A percentile compares a stretch with the other conserved stretches of the same genome.
Evolutionary conservation across 2,888 invertebrate species (phyloP).

Genomic region (Stenodera caucasica): DNA sequence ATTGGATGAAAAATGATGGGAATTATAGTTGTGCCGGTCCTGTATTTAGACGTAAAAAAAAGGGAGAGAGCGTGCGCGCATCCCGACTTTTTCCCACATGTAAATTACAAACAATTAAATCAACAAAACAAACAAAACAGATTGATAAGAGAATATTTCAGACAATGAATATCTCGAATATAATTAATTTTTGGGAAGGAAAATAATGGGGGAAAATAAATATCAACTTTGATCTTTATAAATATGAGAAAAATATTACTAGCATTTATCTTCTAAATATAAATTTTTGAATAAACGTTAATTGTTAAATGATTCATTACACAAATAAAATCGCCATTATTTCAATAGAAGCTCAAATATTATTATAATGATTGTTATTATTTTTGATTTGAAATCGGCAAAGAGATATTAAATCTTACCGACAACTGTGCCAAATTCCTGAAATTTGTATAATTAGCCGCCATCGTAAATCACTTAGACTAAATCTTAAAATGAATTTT

Average conservation of each 20-base stretch:
- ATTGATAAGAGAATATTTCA: background rate
- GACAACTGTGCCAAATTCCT: conserved; percentile 6
- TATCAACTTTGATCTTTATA: conserved; percentile 11
- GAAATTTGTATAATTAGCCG: conserved; percentile 11
- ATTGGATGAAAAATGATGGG: conserved; percentile 39
- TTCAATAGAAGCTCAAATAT: background rate
- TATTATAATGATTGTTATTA: background rate
- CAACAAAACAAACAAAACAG: conserved; percentile 12
- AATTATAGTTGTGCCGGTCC: conserved; percentile 26
- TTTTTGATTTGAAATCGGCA: too few species aligned
- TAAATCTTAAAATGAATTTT: background rate
- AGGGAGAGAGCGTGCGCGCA: conserved; percentile 33
- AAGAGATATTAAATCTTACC: background rate
- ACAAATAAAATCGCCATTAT: background rate
- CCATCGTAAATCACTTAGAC: background rate
- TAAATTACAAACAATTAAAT: background rate
- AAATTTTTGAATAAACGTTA: background rate
- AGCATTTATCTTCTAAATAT: conserved; percentile 3
- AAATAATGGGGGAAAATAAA: conserved; percentile 19
- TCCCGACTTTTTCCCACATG: conserved; percentile 20
- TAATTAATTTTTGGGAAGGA: too few species aligned
- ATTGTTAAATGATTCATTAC: background rate
- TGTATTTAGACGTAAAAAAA: conserved; percentile 26
- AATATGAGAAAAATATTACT: background rate
- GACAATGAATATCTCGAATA: too few species aligned